Evolutionary conservation across 2,888 invertebrate species (phyloP).

Genomic region (Falcaria lacertinaria): DNA sequence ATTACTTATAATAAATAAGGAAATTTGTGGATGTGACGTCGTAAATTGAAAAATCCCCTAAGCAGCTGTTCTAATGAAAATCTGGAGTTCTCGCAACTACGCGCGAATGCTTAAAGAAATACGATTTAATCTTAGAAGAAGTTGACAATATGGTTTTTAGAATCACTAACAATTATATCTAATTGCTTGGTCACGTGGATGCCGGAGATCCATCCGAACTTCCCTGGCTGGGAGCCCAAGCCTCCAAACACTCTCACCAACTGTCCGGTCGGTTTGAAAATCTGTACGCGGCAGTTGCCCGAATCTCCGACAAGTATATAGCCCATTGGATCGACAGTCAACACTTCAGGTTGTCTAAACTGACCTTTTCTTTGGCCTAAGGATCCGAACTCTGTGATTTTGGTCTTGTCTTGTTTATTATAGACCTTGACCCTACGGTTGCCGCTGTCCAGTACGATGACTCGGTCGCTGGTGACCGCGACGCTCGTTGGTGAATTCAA

Average conservation of each 20-base stretch:
- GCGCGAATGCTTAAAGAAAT: too few relatives aligned
- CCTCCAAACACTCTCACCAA: constrained; percentile 83
- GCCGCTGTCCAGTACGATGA: constrained; percentile 84
- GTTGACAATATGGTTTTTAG: constrained; percentile 74
- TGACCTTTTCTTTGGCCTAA: constrained; percentile 84
- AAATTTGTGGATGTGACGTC: too few relatives aligned
- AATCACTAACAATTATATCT: constrained; percentile 82
- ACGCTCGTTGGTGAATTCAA: constrained; percentile 87
- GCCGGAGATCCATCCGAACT: constrained; percentile 86
- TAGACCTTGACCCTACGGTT: constrained; percentile 84
- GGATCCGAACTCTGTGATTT: constrained; percentile 82
- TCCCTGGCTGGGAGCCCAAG: constrained; percentile 61
- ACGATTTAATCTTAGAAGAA: constrained; percentile 49
- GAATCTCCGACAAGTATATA: constrained; percentile 89
- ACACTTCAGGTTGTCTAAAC: constrained; percentile 86
- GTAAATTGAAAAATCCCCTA: too few relatives aligned
- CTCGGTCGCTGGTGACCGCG: constrained; percentile 77
- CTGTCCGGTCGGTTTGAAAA: constrained; percentile 85
- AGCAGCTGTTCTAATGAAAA: too few relatives aligned
- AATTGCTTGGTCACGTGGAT: constrained; percentile 79
- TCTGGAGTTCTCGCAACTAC: too few relatives aligned
- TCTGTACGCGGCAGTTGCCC: constrained; percentile 87
- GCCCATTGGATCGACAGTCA: constrained; percentile 85
- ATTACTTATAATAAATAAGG: too few relatives aligned
- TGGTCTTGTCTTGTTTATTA: constrained; percentile 71